These are phyloP conservation scores for Nasonia oneida DNA, from an alignment of 2,888 invertebrate genomes.

Conservation along the genomic window DNA sequence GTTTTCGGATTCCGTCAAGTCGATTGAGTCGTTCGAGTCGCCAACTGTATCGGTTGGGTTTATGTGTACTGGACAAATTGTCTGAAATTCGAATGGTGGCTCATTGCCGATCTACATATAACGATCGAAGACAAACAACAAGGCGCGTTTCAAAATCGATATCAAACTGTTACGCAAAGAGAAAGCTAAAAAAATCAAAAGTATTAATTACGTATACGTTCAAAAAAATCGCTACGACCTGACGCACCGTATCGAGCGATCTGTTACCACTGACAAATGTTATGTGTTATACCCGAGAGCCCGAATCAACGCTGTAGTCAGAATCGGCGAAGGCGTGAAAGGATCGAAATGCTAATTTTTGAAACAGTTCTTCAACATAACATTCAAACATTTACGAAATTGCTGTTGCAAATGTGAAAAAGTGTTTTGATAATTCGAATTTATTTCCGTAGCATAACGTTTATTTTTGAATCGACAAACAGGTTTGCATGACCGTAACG, in stretches of 20 bases:
- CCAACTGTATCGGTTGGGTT: neutral
- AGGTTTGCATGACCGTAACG: neutral
- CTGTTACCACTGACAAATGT: slow-evolving; percentile 4
- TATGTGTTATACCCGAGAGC: neutral
- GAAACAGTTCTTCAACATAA: no score
- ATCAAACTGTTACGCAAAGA: neutral
- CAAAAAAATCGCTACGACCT: neutral
- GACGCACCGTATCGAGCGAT: neutral
- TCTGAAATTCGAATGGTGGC: neutral
- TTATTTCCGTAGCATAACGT: neutral
- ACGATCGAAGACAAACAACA: neutral
- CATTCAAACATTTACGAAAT: no score
- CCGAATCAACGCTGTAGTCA: neutral
- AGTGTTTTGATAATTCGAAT: neutral
- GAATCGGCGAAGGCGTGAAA: neutral
- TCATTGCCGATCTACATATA: neutral
- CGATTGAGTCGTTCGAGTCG: neutral
- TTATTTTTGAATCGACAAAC: neutral
- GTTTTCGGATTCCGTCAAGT: neutral
- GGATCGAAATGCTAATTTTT: neutral
- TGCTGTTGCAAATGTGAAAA: no score
- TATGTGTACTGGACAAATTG: neutral
- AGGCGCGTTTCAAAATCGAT: neutral
- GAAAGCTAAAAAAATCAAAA: neutral
- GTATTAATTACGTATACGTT: neutral